Evolutionary conservation across 2,113 vertebrate genomes (phyloP), one percentile per base, ranked within the genome.

Genomic region (Nesoenas mayeri): DNA sequence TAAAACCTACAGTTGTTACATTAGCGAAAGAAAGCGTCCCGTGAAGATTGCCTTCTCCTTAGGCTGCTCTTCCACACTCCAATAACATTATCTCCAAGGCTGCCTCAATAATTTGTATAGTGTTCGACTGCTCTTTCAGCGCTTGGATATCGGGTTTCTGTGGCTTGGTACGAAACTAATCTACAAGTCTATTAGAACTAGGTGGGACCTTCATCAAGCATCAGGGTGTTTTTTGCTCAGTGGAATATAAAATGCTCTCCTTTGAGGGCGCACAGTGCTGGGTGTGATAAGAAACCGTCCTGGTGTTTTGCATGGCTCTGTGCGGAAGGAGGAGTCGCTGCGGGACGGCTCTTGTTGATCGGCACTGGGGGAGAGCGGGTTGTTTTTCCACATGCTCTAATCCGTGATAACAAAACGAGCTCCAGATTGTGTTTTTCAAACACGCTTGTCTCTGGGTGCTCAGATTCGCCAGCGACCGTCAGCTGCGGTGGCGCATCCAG

Each of bases 311-410:
- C 72, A 50, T 40, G 89, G 91, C 89, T 64, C 10, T 6, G 13
- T 12, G 92, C 3, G 0, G 5, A 15, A 93, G 93, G 81, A 95
- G 95, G 85, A 91, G 88, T 11, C 8, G 79, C 89, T 60, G 14
- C 58, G 0, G 71, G 79, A 90, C 1, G 2, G 54, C 51, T 12
- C 89, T 51, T 25, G 79, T 78, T 85, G 80, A 70, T 31, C 91
- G 31, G 87, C 38, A 4, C 51, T 0, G 2, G 85, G 70, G 73
- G 70, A 81, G 81, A 85, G 66, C 6, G 1, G 31, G 73, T 50
- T 94, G 90, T 79, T 95, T 81, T 91, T 90, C 93, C 92, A 80
- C 91, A n/a, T 36, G 65, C 79, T 91, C 61, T 38, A 57, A 81
- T 90, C 91, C 77, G 53, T 26, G 90, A 88, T 71, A 90, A 81